Evolutionary conservation across 2,888 invertebrate genomes (phyloP), one percentile per base, ranked within the genome.

Genomic region (Fragum fragum): DNA sequence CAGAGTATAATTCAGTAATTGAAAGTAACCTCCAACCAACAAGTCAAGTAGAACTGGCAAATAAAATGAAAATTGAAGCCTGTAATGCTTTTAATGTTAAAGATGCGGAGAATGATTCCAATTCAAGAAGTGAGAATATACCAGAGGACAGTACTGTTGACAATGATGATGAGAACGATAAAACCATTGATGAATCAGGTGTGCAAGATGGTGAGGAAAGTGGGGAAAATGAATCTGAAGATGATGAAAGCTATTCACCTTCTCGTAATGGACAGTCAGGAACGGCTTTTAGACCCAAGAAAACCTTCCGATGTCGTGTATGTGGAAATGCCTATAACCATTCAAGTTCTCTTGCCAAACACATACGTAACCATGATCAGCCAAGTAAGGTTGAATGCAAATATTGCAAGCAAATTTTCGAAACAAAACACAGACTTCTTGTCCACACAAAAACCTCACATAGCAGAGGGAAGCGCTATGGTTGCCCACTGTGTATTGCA

Each of bases 341-440:
- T 73, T 78, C 84, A 53, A 81, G 81, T 55, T 84, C 84, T 18
- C 59, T 78, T 14, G 76, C 75, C 3, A 84, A 84, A 36, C 83
- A 84, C 32, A 76, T 84, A 75, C 75, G 75, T 66, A 74, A 68
- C 9, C 84, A 81, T 21, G 72, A 66, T 16, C 42, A 42, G 36
- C 68, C 61, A 3, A 47, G 73, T 23, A 42, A 36, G 23, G 52
- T 79, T n/a, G 73, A 72, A 23, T 84, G 84, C 57, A 69, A 76
- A n/a, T 73, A 73, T 32, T 84, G 84, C 63, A 61, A 76, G n/a
- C 52, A 61, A 29, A 53, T 69, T 1, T 84, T 79, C 42, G 47
- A 42, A 3, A 75, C 32, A 28, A 81, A 78, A 59, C 69, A 73
- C 18, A 78, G 81, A 39, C 74, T 84, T 26, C 61, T 68, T 39